These are phyloP conservation scores for Chrysotoxum bicinctum DNA, from an alignment of 2,888 invertebrate species.

Conservation along the genomic window DNA sequence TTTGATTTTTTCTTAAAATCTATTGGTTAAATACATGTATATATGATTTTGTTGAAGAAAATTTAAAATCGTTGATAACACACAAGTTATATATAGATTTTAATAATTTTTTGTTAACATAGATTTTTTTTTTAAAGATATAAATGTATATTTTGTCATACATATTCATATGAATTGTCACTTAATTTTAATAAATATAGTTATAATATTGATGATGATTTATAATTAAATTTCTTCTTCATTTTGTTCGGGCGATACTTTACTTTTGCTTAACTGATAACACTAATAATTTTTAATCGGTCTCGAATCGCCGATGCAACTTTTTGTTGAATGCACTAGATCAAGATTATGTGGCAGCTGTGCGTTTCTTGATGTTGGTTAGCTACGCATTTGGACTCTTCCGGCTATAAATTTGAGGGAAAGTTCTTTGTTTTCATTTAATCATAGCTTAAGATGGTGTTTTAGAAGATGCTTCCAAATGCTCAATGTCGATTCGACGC, in stretches of 20 bases:
- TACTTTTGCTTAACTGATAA: conserved; percentile 72
- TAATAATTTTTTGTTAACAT: conserved; percentile 46
- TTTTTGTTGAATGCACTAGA: conserved; percentile 64
- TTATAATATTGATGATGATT: conserved; percentile 33
- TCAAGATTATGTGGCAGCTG: conserved; percentile 59
- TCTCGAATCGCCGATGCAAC: conserved; percentile 68
- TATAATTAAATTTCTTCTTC: conserved; percentile 38
- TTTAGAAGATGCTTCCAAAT: conserved; percentile 13
- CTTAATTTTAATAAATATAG: conserved; percentile 29
- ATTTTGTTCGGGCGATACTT: conserved; percentile 68
- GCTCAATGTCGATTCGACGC: conserved; percentile 52
- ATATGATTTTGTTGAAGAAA: conserved; percentile 22
- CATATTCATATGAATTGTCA: conserved; percentile 27
- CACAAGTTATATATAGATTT: conserved; percentile 64
- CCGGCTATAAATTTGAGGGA: conserved; percentile 49
- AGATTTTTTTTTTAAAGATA: conserved; percentile 23
- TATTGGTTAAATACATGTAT: conserved; percentile 51
- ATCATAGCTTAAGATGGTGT: conserved; percentile 11
- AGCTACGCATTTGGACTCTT: conserved; percentile 33
- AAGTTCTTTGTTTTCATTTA: conserved; percentile 23
- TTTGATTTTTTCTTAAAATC: conserved; percentile 50
- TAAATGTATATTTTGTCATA: conserved; percentile 42
- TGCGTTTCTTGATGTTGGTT: conserved; percentile 15
- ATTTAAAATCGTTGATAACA: conserved; percentile 67
- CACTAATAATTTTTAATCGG: conserved; percentile 36